Percentiles rank a stretch among this genome's conserved stretches.
Conservation (phyloP, 2,113 vertebrate genomes). For the Lophura nycthemera region DNA sequence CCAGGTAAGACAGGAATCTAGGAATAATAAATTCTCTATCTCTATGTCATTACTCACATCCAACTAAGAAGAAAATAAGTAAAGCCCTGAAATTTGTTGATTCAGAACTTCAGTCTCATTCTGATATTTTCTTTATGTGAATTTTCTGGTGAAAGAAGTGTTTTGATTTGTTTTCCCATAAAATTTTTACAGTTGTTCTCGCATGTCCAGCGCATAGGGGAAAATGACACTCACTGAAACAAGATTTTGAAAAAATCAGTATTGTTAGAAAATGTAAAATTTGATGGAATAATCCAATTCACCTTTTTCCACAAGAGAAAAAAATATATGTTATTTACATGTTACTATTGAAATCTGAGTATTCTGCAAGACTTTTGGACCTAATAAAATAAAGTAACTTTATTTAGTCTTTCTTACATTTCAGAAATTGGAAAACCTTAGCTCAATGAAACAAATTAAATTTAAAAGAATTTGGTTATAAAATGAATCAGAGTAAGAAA, state of each 20-base stretch:
- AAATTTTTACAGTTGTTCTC: neutral
- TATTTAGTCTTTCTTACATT: neutral
- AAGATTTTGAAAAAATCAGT: neutral
- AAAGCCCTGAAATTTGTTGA: neutral
- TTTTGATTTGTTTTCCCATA: neutral
- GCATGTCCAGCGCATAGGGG: fast-evolving
- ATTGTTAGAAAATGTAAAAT: neutral
- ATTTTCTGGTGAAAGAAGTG: neutral
- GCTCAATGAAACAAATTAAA: neutral
- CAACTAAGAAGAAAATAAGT: neutral
- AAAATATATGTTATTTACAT: neutral
- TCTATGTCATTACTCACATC: neutral
- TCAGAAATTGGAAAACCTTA: neutral
- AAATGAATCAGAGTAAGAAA: neutral
- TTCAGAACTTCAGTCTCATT: neutral
- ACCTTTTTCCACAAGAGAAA: neutral
- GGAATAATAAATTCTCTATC: neutral
- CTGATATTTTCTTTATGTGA: neutral
- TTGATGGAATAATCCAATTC: neutral
- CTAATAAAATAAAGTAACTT: neutral
- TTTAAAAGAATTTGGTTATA: neutral
- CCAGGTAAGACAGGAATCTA: neutral
- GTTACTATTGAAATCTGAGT: neutral
- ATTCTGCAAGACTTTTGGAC: neutral
- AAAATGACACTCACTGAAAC: neutral